Percentiles rank a stretch among this genome's conserved stretches.
Conservation (phyloP, 2,113 vertebrate species). For the Nestor notabilis region DNA sequence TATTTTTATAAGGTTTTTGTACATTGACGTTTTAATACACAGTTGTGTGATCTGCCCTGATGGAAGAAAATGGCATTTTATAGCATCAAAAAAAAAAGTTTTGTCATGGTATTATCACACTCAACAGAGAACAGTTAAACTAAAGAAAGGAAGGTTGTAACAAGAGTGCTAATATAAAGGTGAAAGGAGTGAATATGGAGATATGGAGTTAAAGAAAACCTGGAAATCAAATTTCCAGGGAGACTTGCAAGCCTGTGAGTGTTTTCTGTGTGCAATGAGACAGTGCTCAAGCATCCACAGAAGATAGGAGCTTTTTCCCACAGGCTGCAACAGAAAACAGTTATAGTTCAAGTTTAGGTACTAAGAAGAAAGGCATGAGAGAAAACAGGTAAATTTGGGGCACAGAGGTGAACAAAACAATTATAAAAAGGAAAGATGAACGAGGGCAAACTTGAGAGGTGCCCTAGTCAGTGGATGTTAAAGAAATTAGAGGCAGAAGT, state of each 20-base stretch:
- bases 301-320: background rate
- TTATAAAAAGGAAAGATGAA: background rate
- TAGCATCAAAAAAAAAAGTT: background rate
- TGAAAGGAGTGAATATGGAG: background rate
- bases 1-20: slow-evolving; percentile 15
- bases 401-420: background rate
- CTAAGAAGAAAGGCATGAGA: background rate
- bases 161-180: background rate
- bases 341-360: background rate
- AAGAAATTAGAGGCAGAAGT: background rate
- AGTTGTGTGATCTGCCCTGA: background rate
- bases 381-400: background rate
- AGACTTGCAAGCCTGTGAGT: background rate
- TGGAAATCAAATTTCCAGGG: slow-evolving; percentile 5
- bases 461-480: background rate
- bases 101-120: background rate
- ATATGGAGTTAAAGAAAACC: background rate
- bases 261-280: background rate
- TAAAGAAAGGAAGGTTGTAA: slow-evolving; percentile 8
- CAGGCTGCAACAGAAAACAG: background rate
- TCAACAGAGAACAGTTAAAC: background rate
- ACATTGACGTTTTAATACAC: slow-evolving; percentile 18
- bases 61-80: background rate
- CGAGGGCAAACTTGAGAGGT: background rate
- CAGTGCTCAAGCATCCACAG: background rate